A percentile compares a stretch with the other conserved stretches of the same genome.
phyloP scores from a whole-genome alignment of 2,888 invertebrate genomes.

The Coelinius sp. region DNA sequence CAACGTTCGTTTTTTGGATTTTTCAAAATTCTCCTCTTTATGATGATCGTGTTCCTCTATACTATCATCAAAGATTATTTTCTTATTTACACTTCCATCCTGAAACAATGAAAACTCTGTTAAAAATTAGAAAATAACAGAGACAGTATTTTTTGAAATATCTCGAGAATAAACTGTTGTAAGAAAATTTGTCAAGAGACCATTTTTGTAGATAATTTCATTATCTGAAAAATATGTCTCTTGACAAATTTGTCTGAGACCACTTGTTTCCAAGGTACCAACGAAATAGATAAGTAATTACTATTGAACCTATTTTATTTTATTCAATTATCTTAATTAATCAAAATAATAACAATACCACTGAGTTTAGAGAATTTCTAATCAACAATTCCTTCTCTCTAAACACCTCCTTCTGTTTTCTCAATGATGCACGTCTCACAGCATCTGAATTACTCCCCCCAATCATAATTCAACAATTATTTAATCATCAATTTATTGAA shows the following conservation, averaged over 20 bases:
- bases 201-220: too few species aligned
- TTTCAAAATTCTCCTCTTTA: constrained; percentile 44
- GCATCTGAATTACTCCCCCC: constrained; percentile 1
- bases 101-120: constrained; percentile 52
- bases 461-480: background rate
- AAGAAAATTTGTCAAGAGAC: too few species aligned
- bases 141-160: too few species aligned
- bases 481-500: too few species aligned
- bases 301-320: too few species aligned
- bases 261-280: too few species aligned
- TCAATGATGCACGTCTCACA: constrained; percentile 76
- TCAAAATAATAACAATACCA: constrained; percentile 72
- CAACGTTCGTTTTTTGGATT: constrained; percentile 46
- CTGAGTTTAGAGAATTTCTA: constrained; percentile 76
- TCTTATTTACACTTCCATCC: constrained; percentile 75
- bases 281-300: too few species aligned
- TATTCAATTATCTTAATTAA: too few species aligned
- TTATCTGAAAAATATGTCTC: too few species aligned
- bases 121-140: constrained; percentile 26
- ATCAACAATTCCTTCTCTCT: constrained; percentile 78
- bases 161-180: too few species aligned
- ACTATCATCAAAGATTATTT: constrained; percentile 77
- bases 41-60: constrained; percentile 41
- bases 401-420: constrained; percentile 77
- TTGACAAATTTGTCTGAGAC: too few species aligned